Evolutionary conservation across 2,888 invertebrate genomes (phyloP).

Genomic region (Morpho achilles): DNA sequence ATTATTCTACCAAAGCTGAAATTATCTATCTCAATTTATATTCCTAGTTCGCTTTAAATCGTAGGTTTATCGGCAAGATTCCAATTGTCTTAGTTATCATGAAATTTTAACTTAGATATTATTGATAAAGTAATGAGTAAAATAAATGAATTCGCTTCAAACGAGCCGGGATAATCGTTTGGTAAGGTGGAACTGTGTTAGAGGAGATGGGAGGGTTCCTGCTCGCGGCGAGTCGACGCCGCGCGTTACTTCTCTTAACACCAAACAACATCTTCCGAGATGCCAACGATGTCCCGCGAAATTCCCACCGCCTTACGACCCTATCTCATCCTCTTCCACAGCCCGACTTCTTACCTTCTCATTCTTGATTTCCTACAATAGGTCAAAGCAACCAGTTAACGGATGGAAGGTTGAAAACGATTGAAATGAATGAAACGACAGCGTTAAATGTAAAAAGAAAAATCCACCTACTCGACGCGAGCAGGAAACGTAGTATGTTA

Average conservation of each 20-base stretch:
- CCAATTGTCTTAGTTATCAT: slow-evolving; percentile 68
- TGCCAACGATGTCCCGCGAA: too few species aligned
- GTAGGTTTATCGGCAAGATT: slow-evolving; percentile 74
- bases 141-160: slow-evolving; percentile 40
- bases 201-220: slow-evolving; percentile 46
- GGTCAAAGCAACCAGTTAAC: slow-evolving; percentile 51
- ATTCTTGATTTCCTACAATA: slow-evolving; percentile 32
- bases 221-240: slow-evolving; percentile 32
- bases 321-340: too few species aligned
- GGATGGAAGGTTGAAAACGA: slow-evolving; percentile 24
- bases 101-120: slow-evolving; percentile 61
- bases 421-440: background rate
- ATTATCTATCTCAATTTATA: slow-evolving; percentile 75
- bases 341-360: too few species aligned
- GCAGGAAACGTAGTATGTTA: slow-evolving; percentile 49
- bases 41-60: slow-evolving; percentile 77
- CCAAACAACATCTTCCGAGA: too few species aligned
- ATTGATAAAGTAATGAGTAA: slow-evolving; percentile 46
- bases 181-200: slow-evolving; percentile 75
- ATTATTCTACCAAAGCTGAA: slow-evolving; percentile 76
- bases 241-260: background rate
- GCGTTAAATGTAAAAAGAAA: background rate
- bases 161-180: slow-evolving; percentile 57
- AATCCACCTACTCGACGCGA: slow-evolving; percentile 34
- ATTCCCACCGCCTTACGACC: too few species aligned